These are phyloP conservation scores for Rapana venosa DNA, from an alignment of 2,888 invertebrate species.

Conservation along the genomic window DNA sequence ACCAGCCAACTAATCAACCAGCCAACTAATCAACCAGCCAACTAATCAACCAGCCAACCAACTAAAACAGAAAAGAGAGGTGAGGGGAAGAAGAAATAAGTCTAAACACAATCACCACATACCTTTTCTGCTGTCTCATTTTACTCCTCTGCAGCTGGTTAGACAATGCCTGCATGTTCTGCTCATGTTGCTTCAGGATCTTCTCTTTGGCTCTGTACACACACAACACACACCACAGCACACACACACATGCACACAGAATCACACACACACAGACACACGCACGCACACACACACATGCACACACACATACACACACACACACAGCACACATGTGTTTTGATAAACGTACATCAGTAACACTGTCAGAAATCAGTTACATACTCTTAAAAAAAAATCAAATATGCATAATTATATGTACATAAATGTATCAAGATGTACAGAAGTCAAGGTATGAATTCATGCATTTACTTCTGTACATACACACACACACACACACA, in stretches of 20 bases:
- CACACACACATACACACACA: constrained; percentile 6
- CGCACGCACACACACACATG: not conserved
- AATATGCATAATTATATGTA: no score
- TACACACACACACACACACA: constrained; percentile 3
- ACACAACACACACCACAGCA: not conserved
- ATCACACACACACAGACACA: not conserved
- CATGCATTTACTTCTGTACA: not conserved
- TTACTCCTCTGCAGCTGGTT: constrained; percentile 73
- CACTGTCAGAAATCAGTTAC: not conserved
- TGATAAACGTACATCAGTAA: not conserved
- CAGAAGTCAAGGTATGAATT: not conserved
- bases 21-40: not conserved
- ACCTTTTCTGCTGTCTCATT: constrained; percentile 73
- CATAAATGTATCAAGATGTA: no score
- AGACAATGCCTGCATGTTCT: constrained; percentile 73
- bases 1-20: not conserved
- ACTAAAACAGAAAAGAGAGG: no score
- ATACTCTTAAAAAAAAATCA: no score
- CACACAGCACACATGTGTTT: not conserved
- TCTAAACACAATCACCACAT: constrained; percentile 27
- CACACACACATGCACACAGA: constrained; percentile 12
- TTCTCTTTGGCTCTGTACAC: constrained; percentile 66
- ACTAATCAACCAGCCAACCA: no score
- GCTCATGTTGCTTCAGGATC: constrained; percentile 73
- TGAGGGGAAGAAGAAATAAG: not conserved